Percentiles rank a stretch among this genome's conserved stretches.
Conservation (phyloP, 2,888 invertebrate genomes). For the Lymantria monacha region DNA sequence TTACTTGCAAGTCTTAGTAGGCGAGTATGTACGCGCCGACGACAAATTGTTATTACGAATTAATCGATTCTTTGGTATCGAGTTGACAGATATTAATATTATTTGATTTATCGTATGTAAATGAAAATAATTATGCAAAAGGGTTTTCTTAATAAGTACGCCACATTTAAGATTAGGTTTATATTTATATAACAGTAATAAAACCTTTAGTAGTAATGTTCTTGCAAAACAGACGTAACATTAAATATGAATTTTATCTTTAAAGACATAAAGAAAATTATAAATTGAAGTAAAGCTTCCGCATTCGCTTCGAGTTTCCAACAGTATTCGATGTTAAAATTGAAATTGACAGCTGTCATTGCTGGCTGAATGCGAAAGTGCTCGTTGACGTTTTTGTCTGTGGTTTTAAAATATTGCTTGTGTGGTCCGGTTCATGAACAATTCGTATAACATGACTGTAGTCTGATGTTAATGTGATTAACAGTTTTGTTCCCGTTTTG, state of each 20-base stretch:
- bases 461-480: conserved; percentile 5
- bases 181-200: too few relatives aligned
- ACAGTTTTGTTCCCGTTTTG: conserved; percentile 3
- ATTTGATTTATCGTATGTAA: conserved; percentile 18
- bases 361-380: conserved; percentile 32
- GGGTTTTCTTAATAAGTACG: not conserved
- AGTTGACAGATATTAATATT: conserved; percentile 28
- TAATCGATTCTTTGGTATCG: conserved; percentile 62
- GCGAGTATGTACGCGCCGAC: conserved; percentile 65
- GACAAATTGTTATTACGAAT: conserved; percentile 78
- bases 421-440: conserved; percentile 31
- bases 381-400: conserved; percentile 25
- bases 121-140: conserved; percentile 2
- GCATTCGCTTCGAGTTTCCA: conserved; percentile 7
- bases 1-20: conserved; percentile 60
- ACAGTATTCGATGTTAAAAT: conserved; percentile 31
- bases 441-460: conserved; percentile 11
- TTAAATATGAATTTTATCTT: too few relatives aligned
- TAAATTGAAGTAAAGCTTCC: too few relatives aligned
- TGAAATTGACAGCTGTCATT: conserved; percentile 44
- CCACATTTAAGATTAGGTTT: too few relatives aligned
- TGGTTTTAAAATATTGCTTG: conserved; percentile 23
- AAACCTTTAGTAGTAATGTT: too few relatives aligned
- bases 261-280: too few relatives aligned
- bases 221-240: too few relatives aligned